Base-by-base conservation (phyloP, 2,113 vertebrate genomes). In the Saccopteryx bilineata region DNA sequence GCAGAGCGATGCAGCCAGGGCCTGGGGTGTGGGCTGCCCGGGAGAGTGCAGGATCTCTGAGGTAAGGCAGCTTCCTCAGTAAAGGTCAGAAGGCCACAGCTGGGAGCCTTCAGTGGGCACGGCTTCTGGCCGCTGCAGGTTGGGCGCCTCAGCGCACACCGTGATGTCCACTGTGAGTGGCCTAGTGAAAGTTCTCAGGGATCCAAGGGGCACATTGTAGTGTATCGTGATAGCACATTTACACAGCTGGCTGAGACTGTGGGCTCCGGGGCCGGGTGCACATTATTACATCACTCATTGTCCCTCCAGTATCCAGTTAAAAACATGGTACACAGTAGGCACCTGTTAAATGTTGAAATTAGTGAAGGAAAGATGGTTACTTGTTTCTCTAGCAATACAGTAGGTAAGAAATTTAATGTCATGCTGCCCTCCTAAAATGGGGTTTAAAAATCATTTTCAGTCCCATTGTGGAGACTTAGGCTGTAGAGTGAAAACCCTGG, bases 381-480 rank as follows among this genome's bases (percentile, higher is more conserved):
- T 24, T 69, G 11, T 56, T 86, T 94, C n/a, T 65, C 60, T 71
- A 33, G n/a, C 21, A n/a, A 66, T 56, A 15, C 9, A 50, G 11
- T 61, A 24, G 21, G 28, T 18, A 46, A 46, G 68, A n/a, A 54
- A 84, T 65, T 80, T 74, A 74, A 50, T 1, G 31, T 39, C 52
- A 18, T 23, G 2, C 28, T 65, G 6, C 7, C 50, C 50, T 75
- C 81, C 46, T 33, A 89, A 91, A 92, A 68, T 0, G 3, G 28
- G 50, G 9, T 82, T 84, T 23, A 52, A 60, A 48, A 69, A 12
- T 92, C 65, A 24, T 23, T 87, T 76, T 90, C 4, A 24, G 3
- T 78, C 65, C 65, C 60, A n/a, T 63, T 79, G 28, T 96, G 90
- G 90, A 76, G 80, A 68, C 13, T 50, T 66, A 39, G 60, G 13